Percentiles rank a stretch among this genome's conserved stretches.
These are phyloP conservation scores for Gastrophysa polygoni DNA, from an alignment of 2,888 invertebrate species.

Conservation along the genomic window DNA sequence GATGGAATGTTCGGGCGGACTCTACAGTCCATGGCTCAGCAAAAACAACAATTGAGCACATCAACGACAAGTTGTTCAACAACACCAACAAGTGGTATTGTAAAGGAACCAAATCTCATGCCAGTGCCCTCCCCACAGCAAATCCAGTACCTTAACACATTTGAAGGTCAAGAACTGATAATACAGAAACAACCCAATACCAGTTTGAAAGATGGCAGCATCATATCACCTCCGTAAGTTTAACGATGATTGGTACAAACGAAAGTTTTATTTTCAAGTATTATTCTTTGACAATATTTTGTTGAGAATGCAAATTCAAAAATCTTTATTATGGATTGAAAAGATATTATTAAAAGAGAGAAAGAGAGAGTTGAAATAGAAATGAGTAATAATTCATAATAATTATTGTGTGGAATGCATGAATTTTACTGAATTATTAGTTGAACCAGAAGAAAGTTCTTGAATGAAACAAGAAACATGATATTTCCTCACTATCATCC, in stretches of 20 bases:
- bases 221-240: constrained; percentile 78
- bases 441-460: background rate
- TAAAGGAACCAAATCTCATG: constrained; percentile 88
- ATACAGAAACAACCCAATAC: constrained; percentile 96
- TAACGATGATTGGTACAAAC: background rate
- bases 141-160: constrained; percentile 93
- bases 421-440: too few relatives aligned
- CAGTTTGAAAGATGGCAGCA: constrained; percentile 78
- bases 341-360: too few relatives aligned
- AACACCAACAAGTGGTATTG: constrained; percentile 48
- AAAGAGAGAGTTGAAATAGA: too few relatives aligned
- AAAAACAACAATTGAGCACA: constrained; percentile 61
- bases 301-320: too few relatives aligned
- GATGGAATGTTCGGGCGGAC: constrained; percentile 71
- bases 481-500: background rate
- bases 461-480: background rate
- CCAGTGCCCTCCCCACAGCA: constrained; percentile 96
- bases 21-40: constrained; percentile 67
- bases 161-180: constrained; percentile 94
- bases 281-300: too few relatives aligned
- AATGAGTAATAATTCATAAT: too few relatives aligned
- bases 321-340: too few relatives aligned
- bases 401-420: too few relatives aligned
- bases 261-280: too few relatives aligned
- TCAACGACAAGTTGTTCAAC: constrained; percentile 52